A percentile compares a stretch with the other conserved stretches of the same genome.
Evolutionary conservation across 2,113 vertebrate species (phyloP).

Genomic region (Ceyx cyanopectus): DNA sequence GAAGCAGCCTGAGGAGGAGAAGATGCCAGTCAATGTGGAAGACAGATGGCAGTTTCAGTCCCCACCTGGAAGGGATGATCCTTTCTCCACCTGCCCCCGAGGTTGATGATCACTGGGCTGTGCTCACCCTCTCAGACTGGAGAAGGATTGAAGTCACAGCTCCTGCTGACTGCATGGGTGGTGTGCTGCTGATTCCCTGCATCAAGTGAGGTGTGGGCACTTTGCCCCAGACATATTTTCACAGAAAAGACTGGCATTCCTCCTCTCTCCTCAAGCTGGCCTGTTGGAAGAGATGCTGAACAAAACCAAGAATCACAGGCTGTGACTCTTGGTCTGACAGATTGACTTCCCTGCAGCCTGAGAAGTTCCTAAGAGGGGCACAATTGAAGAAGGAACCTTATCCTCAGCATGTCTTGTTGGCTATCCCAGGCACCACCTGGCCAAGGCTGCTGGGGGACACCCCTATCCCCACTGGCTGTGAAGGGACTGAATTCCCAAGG

Average conservation of each 20-base stretch:
- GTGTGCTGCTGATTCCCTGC: not conserved
- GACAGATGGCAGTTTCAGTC: not conserved
- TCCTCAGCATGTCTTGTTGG: not conserved
- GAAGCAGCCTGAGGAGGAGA: not conserved
- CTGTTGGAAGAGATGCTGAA: conserved; percentile 38
- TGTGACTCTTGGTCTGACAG: conserved; percentile 43
- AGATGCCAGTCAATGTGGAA: not conserved
- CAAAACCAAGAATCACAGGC: not conserved
- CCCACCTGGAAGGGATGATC: not conserved
- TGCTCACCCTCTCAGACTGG: not conserved
- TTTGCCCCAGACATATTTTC: conserved; percentile 15
- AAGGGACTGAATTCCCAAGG: not conserved
- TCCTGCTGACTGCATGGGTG: not conserved
- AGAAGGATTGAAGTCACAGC: not conserved
- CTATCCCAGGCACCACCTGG: not conserved
- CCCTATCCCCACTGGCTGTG: not conserved
- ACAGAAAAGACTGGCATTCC: conserved; percentile 36
- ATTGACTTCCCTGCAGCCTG: conserved; percentile 28
- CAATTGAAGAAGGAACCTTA: not conserved
- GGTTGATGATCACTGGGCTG: rapidly evolving
- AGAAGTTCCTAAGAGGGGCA: not conserved
- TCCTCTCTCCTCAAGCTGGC: conserved; percentile 53
- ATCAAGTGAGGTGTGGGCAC: not conserved
- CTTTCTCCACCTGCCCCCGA: not conserved
- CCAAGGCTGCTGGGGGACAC: not conserved